Conservation (phyloP, 2,113 vertebrate genomes). For the Laticauda colubrina region DNA sequence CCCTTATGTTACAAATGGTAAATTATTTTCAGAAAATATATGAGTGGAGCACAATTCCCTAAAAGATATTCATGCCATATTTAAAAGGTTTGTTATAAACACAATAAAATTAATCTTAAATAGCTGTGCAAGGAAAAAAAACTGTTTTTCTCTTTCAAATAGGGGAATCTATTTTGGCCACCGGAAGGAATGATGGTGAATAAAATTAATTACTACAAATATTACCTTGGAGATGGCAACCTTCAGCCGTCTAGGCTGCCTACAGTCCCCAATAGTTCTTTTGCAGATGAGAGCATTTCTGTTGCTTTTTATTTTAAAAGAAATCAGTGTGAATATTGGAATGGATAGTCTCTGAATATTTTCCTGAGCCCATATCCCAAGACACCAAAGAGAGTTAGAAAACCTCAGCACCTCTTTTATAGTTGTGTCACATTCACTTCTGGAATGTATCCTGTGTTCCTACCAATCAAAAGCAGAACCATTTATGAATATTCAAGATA, state of each 20-base stretch:
- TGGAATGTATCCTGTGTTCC: neutral
- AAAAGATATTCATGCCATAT: neutral
- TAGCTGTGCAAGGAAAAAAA: too few species aligned
- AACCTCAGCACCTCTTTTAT: neutral
- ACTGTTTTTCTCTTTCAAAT: neutral
- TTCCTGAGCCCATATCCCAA: neutral
- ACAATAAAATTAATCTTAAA: neutral
- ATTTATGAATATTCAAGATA: neutral
- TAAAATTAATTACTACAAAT: neutral
- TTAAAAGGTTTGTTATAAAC: neutral
- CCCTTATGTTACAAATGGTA: conserved; percentile 22
- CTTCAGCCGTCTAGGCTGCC: neutral
- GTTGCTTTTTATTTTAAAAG: neutral
- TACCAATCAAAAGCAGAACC: neutral
- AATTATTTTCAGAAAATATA: conserved; percentile 5
- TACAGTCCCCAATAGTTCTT: neutral
- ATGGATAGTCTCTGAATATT: neutral
- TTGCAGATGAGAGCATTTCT: neutral
- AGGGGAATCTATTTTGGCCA: neutral
- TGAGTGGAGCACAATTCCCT: neutral
- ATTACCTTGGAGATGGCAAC: neutral
- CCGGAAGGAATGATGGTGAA: neutral
- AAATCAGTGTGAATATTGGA: neutral
- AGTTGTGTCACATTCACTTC: neutral
- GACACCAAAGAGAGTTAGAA: neutral